Percentiles rank a stretch among this genome's conserved stretches.
phyloP scores from a whole-genome alignment of 2,888 invertebrate species.

The Tenthredo scrophulariae region DNA sequence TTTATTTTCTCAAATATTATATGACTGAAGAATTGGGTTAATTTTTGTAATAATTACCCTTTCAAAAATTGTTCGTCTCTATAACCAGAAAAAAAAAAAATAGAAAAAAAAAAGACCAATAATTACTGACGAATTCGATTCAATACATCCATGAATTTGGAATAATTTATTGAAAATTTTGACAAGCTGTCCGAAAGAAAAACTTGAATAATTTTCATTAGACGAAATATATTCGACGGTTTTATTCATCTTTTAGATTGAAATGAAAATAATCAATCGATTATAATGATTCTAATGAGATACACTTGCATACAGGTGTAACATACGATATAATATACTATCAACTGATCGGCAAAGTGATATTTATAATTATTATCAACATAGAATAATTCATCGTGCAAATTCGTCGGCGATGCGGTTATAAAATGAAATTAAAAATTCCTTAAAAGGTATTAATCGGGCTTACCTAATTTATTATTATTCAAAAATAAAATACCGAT shows the following conservation, averaged over 20 bases:
- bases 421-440: neutral
- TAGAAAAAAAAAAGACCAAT: too few species aligned
- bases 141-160: neutral
- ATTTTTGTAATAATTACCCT: too few species aligned
- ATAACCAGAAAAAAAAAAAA: too few species aligned
- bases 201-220: too few species aligned
- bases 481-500: neutral
- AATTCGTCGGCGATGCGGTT: neutral
- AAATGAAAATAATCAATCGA: neutral
- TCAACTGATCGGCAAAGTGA: constrained; percentile 8
- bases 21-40: neutral
- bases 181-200: too few species aligned
- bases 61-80: too few species aligned
- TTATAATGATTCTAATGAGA: neutral
- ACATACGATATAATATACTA: neutral
- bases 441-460: constrained; percentile 26
- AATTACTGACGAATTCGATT: neutral
- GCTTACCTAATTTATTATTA: neutral
- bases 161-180: neutral
- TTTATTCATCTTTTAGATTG: too few species aligned
- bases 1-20: neutral
- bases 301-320: too few species aligned
- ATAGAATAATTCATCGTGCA: neutral
- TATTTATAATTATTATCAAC: neutral
- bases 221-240: too few species aligned